Evolutionary conservation across 92 coral and sea anemone genomes (phyloP), one percentile per base, ranked within the genome.

Genomic region (Metridium senile): DNA sequence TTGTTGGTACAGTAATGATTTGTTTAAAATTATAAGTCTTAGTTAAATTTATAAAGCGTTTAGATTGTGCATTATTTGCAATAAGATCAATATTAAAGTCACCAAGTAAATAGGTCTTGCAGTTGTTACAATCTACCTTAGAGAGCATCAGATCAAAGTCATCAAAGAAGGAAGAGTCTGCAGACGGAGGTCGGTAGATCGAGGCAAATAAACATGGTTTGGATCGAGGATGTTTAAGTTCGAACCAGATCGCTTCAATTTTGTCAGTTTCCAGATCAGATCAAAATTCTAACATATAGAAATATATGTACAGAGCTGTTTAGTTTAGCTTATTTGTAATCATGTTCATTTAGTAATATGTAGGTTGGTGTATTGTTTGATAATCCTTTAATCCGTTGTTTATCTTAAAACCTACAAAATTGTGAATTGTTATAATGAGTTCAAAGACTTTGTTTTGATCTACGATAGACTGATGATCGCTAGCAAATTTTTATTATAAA

Each of bases 141-240:
- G 76, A 26, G 16, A 78, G 39, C 73, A 82, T 73, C 11, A 47
- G 23, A 10, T 82, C 86, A 47, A 82, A 51, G 19, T 62, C 33
- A 31, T 27, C 35, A 6, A 34, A 20, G 57, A 11, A 82, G 21
- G 9, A 2, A 26, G 66, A 56, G 20, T 39, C 26, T 25, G 72
- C 26, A 21, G 81, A 82, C 20, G 84, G 80, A 23, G 86, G 81
- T 9, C 86, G 33, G 62, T 81, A 82, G 58, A 82, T 74, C 66
- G 74, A 74, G 53, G 81, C 49, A 65, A 74, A 25, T 26, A 64
- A 45, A 28, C 45, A 27, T 0, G 81, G 80, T 23, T 31, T 81
- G n/a, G 86, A 74, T 0, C 80, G 39, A 18, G 74, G 73, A 33
- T 59, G 73, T 19, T 39, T 25, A 18, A 82, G 67, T 64, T 75